phyloP scores from a whole-genome alignment of 2,888 invertebrate species.

The Pimpla rufipes region DNA sequence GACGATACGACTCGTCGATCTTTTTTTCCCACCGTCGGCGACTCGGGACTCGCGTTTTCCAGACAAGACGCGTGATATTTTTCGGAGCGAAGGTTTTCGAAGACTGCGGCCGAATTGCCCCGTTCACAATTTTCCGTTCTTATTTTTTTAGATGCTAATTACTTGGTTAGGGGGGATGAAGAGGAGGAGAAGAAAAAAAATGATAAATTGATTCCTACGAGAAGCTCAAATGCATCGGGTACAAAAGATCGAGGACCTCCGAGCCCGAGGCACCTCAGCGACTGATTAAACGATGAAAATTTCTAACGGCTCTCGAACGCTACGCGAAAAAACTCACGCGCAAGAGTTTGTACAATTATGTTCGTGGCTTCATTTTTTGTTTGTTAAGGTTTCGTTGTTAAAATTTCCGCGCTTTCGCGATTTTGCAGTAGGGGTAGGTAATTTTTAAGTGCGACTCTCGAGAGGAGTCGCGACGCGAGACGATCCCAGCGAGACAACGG shows the following conservation, averaged over 20 bases:
- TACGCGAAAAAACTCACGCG: constrained; percentile 32
- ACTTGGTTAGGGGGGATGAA: neutral
- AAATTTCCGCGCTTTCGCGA: constrained; percentile 45
- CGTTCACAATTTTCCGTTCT: constrained; percentile 42
- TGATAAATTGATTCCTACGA: constrained; percentile 56
- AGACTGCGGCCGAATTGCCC: constrained; percentile 56
- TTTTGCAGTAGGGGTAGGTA: constrained; percentile 16
- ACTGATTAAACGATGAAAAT: constrained; percentile 49
- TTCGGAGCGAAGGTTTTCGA: constrained; percentile 26
- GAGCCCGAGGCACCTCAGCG: constrained; percentile 40
- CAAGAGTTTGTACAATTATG: constrained; percentile 32
- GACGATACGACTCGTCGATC: constrained; percentile 11
- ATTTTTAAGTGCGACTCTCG: constrained; percentile 41
- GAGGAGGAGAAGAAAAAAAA: constrained; percentile 8
- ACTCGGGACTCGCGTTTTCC: constrained; percentile 35
- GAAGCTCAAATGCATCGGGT: constrained; percentile 35
- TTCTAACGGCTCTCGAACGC: constrained; percentile 39
- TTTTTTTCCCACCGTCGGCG: constrained; percentile 47
- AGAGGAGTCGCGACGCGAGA: constrained; percentile 44
- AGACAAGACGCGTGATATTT: too few species aligned
- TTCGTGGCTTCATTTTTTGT: constrained; percentile 24
- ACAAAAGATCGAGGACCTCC: constrained; percentile 35
- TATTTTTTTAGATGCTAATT: constrained; percentile 35
- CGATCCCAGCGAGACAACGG: constrained; percentile 48
- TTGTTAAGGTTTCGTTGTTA: constrained; percentile 25